phyloP scores from a whole-genome alignment of 1,140 invertebrate genomes.

The Drosophila pectinifera region DNA sequence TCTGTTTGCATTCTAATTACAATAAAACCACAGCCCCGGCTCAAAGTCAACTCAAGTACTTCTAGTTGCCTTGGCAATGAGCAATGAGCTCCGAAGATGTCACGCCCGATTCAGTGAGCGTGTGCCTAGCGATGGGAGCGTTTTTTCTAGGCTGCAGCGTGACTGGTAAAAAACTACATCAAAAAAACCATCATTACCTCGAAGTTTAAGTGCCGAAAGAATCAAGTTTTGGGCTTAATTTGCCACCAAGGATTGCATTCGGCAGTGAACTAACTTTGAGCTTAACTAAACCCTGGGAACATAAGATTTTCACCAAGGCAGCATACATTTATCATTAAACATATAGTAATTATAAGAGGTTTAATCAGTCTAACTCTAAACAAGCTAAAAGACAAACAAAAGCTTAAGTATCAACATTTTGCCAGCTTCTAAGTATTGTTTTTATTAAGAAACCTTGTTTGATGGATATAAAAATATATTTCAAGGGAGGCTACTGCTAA shows the following conservation, averaged over 20 bases:
- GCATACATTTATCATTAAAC: too few species aligned
- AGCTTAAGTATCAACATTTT: too few species aligned
- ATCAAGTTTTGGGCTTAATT: slow-evolving; percentile 10
- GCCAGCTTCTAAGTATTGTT: too few species aligned
- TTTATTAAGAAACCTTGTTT: too few species aligned
- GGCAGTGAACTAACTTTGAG: neutral
- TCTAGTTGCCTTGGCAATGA: slow-evolving; percentile 41
- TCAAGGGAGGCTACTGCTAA: too few species aligned
- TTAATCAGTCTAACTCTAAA: too few species aligned
- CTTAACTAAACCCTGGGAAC: neutral
- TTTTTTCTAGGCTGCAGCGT: slow-evolving; percentile 12
- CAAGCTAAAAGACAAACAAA: too few species aligned
- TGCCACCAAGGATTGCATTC: slow-evolving; percentile 7
- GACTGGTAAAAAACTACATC: neutral
- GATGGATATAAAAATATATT: too few species aligned
- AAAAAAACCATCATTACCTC: slow-evolving; percentile 3
- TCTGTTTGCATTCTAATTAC: slow-evolving; percentile 60
- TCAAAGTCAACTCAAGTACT: slow-evolving; percentile 57
- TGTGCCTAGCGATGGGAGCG: slow-evolving; percentile 34
- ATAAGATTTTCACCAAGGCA: neutral
- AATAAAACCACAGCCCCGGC: slow-evolving; percentile 33
- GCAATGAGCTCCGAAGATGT: slow-evolving; percentile 45
- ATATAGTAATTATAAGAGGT: neutral
- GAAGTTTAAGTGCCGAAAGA: slow-evolving; percentile 2
- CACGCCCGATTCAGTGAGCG: slow-evolving; percentile 32